Evolutionary conservation across 2,797 vertebrate genomes (phyloP), one percentile per base, ranked within the genome.

Genomic region (Sebastes goodei): DNA sequence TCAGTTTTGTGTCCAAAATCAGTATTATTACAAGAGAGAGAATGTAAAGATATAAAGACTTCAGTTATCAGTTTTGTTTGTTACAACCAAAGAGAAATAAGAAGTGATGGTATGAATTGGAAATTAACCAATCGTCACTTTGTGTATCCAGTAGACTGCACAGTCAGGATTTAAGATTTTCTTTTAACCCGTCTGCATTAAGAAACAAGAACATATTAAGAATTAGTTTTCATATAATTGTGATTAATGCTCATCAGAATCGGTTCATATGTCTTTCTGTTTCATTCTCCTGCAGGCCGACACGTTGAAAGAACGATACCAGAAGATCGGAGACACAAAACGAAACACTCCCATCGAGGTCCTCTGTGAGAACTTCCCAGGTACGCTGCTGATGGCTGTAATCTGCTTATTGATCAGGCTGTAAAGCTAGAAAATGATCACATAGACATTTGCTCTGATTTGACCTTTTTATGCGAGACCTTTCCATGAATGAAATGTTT

Each of bases 351-450:
- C 98, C 0, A 96, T 99, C 67, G 98, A 99, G 94, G 97, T 97
- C 94, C 98, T 99, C 91, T 99, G 98, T 98, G 98, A 99, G 94
- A 99, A 97, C 95, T 99, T 98, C 86, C 98, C 98, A 96, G 98
- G 98, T 99, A 96, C 83, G 75, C 29, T 46, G 6, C 11, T 5
- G 20, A 46, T 27, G 10, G 1, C 33, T 57, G 5, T 33, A 11
- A 15, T 35, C 6, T 20, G n/a, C 15, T 33, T 20, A 33, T 10
- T 2, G 17, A 20, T 57, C 6, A 17, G 1, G 11, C 29, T 11
- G 55, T 52, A 17, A 35, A 38, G 17, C 21, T 27, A 57, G 12
- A 25, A 25, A 71, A 49, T n/a, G 1, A 15, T 57, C 8, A 0
- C 11, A 7, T n/a, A 12, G 27, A 57, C 35, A 76, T 32, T 9